Conservation (phyloP, 2,888 invertebrate genomes). For the Platypus cylindrus region DNA sequence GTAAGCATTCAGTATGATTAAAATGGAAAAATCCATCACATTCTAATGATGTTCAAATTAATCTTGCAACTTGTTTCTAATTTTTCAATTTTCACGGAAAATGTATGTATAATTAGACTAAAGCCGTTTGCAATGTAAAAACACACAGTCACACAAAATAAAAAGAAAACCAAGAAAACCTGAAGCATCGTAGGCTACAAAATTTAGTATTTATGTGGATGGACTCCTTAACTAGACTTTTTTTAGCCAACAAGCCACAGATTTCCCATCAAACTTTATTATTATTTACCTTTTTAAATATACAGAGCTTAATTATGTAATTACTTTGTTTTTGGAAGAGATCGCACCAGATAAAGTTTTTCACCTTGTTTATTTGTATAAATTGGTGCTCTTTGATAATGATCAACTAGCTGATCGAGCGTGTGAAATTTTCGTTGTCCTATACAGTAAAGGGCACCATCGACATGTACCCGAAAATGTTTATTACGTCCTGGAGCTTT, state of each 20-base stretch:
- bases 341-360: conserved; percentile 90
- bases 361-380: conserved; percentile 97
- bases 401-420: conserved; percentile 91
- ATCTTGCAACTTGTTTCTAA: too few relatives aligned
- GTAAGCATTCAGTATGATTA: too few relatives aligned
- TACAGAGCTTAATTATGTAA: conserved; percentile 10
- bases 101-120: conserved; percentile 10
- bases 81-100: too few relatives aligned
- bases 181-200: too few relatives aligned
- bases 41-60: too few relatives aligned
- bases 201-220: too few relatives aligned
- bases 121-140: conserved; percentile 13
- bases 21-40: too few relatives aligned
- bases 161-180: too few relatives aligned
- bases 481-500: conserved; percentile 97
- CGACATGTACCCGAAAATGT: conserved; percentile 96
- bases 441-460: conserved; percentile 86
- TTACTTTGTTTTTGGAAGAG: conserved; percentile 58
- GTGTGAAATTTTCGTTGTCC: conserved; percentile 96
- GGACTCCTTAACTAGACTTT: too few relatives aligned
- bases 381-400: conserved; percentile 98
- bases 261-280: too few relatives aligned
- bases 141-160: conserved; percentile 11
- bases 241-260: too few relatives aligned
- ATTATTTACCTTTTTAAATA: too few relatives aligned